Percentiles rank a stretch among this genome's conserved stretches.
Evolutionary conservation across 2,113 vertebrate genomes (phyloP).

Genomic region (Sebastes fasciatus): DNA sequence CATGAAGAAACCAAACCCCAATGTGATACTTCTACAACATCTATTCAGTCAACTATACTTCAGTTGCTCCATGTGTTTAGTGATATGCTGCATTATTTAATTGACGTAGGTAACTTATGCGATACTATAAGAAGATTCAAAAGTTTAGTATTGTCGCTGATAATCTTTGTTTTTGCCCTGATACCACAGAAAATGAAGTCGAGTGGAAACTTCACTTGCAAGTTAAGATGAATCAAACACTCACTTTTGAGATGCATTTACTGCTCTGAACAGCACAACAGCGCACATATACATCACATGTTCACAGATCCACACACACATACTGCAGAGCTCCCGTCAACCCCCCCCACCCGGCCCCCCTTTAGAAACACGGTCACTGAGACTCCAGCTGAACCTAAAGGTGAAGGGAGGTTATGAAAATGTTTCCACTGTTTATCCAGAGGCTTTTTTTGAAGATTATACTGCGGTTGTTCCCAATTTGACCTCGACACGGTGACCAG

Average conservation of each 20-base stretch:
- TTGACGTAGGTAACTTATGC: not conserved
- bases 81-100: not conserved
- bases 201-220: not conserved
- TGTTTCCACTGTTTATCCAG: slow-evolving; percentile 73
- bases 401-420: slow-evolving; percentile 75
- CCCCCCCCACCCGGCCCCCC: slow-evolving; percentile 7
- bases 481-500: slow-evolving; percentile 66
- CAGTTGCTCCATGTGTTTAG: not conserved
- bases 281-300: not conserved
- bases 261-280: not conserved
- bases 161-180: not conserved
- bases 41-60: not conserved
- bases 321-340: slow-evolving; percentile 28
- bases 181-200: not conserved
- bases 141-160: not conserved
- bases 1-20: slow-evolving; percentile 24
- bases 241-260: not conserved
- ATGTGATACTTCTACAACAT: not conserved
- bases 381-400: slow-evolving; percentile 71
- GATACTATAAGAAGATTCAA: not conserved
- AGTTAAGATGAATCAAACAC: not conserved
- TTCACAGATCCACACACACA: not conserved
- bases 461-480: slow-evolving; percentile 67
- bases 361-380: slow-evolving; percentile 37
- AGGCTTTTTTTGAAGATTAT: slow-evolving; percentile 70